These are phyloP conservation scores for Sympetrum striolatum DNA, from an alignment of 2,888 invertebrate genomes.

Conservation along the genomic window DNA sequence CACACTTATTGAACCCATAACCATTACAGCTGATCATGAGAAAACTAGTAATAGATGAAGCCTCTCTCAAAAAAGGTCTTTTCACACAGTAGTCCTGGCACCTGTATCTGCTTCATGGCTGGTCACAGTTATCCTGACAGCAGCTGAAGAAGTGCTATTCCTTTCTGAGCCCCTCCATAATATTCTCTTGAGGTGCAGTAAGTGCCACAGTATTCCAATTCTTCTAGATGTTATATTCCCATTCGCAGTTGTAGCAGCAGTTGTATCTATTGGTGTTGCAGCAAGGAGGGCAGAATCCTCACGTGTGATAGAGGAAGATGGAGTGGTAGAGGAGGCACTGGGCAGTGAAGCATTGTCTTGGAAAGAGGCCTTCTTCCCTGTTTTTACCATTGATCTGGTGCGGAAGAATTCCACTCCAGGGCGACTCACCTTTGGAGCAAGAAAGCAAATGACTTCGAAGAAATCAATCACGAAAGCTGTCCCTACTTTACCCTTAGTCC, in stretches of 20 bases:
- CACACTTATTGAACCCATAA: too few species aligned
- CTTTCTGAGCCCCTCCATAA: neutral
- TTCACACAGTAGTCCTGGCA: neutral
- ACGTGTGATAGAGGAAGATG: neutral
- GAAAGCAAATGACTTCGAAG: neutral
- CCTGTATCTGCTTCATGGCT: neutral
- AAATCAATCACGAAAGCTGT: too few species aligned
- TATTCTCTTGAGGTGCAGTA: neutral
- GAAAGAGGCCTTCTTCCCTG: neutral
- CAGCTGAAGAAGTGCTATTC: neutral
- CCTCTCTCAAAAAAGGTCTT: neutral
- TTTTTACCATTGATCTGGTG: neutral
- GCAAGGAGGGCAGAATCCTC: slow-evolving; percentile 17
- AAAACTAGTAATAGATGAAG: too few species aligned
- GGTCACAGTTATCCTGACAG: slow-evolving; percentile 8
- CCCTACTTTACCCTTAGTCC: too few species aligned
- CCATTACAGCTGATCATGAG: too few species aligned
- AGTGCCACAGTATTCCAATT: neutral
- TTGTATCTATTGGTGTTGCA: neutral
- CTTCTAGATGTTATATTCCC: neutral
- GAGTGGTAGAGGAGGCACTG: neutral
- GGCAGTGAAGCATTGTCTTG: neutral
- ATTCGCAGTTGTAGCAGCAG: neutral
- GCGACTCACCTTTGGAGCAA: neutral
- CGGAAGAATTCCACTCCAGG: neutral